Conservation (phyloP, 2,888 invertebrate species). For the Geotrupes spiniger region DNA sequence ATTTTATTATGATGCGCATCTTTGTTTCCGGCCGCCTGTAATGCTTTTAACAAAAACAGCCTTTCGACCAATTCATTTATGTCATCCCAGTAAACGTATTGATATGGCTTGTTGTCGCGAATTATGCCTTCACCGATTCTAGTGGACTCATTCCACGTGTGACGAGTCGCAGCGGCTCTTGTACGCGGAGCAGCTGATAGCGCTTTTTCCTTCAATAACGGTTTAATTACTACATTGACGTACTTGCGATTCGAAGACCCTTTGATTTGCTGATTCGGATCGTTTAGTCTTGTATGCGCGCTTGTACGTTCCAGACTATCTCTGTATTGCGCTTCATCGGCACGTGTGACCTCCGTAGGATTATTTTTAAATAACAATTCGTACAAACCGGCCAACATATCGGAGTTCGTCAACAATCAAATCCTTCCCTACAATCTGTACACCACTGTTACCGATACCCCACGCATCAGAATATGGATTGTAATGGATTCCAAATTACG, state of each 20-base stretch:
- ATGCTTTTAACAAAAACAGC: slow-evolving; percentile 12
- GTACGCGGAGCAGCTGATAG: no score
- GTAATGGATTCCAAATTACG: neutral
- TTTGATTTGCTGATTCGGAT: slow-evolving; percentile 7
- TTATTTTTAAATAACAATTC: slow-evolving; percentile 21
- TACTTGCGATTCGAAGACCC: slow-evolving; percentile 9
- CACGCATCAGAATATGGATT: neutral
- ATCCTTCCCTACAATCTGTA: slow-evolving; percentile 11
- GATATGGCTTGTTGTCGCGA: neutral
- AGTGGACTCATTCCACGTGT: no score
- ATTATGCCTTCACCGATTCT: neutral
- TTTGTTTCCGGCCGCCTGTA: slow-evolving; percentile 15
- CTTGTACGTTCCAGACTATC: slow-evolving; percentile 14
- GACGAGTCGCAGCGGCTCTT: no score
- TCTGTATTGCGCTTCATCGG: slow-evolving; percentile 13
- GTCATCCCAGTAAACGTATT: slow-evolving; percentile 20
- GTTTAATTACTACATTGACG: slow-evolving; percentile 17
- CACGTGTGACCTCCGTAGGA: slow-evolving; percentile 16
- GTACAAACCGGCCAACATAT: slow-evolving; percentile 18
- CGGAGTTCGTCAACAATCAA: slow-evolving; percentile 10
- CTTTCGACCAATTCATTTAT: slow-evolving; percentile 19
- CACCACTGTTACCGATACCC: slow-evolving; percentile 10
- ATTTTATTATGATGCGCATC: slow-evolving; percentile 21
- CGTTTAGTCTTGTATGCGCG: slow-evolving; percentile 12
- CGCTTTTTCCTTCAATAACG: no score